phyloP scores from a whole-genome alignment of 2,113 vertebrate species.

The Pica pica region DNA sequence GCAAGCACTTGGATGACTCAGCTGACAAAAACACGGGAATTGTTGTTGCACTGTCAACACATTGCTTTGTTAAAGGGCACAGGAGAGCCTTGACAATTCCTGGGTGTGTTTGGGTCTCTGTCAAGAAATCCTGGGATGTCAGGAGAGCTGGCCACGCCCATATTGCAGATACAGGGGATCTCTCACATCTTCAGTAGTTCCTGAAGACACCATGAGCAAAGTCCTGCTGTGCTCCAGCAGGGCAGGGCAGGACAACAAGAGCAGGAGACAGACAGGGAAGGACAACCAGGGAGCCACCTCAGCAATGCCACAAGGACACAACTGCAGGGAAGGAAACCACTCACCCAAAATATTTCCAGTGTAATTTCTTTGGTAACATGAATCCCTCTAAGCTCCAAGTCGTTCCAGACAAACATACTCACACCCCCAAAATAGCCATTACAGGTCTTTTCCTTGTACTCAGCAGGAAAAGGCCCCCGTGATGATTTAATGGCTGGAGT shows the following conservation, averaged over 20 bases:
- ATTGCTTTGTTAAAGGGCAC: not conserved
- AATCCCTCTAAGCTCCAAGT: not conserved
- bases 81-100: not conserved
- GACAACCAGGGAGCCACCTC: not conserved
- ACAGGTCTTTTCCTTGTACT: not conserved
- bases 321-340: not conserved
- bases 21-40: not conserved
- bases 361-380: not conserved
- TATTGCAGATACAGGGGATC: not conserved
- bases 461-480: not conserved
- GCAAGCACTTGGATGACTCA: not conserved
- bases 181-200: not conserved
- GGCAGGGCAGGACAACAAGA: not conserved
- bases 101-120: not conserved
- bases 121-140: not conserved
- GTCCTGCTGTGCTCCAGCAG: not conserved
- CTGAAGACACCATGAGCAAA: not conserved
- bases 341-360: not conserved
- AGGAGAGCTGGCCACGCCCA: not conserved
- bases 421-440: not conserved
- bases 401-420: not conserved
- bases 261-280: not conserved
- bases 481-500: constrained; percentile 4
- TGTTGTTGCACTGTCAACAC: not conserved
- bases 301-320: not conserved